Base-by-base conservation (phyloP, 2,888 invertebrate genomes). In the Agonopterix alstromeriana region DNA sequence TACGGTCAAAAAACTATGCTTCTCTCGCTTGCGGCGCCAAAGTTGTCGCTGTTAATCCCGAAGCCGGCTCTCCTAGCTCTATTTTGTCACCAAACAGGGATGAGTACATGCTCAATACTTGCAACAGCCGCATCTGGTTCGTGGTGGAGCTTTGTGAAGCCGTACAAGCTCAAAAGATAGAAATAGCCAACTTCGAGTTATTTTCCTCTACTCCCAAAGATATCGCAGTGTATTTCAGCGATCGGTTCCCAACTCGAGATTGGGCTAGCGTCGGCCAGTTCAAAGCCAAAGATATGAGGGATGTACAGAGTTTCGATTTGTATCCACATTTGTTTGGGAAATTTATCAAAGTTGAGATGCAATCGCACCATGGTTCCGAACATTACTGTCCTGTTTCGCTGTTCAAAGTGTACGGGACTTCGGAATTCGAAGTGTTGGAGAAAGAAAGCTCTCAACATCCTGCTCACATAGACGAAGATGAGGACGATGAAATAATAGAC, bases 311-410 rank as follows among this genome's bases (percentile, higher is more conserved):
- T 60, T 98, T 98, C 70, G 92, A 93, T 57, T 82, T 97, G 43
- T 92, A 92, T 66, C 94, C 95, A 2, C 93, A 94, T 69, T 82
- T 94, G 11, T 97, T 97, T 78, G 95, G 96, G 17, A 97, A 97
- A 79, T 97, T 95, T 74, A 93, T 97, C 45, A 95, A 96, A 73
- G 93, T 96, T 0, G 99, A 99, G 67, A 91, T 99, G 68, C 91
- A 96, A 55, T 96, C 97, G 40, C 98, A 99, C 77, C 96, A 98
- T 77, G 98, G 99, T 12, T 94, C 94, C 8, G 99, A 99, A 79
- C 99, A 99, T 77, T 99, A 95, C 77, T 99, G 99, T 74, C 99
- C 99, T 0, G 91, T 99, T 55, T 98, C 98, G n/a, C 89, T 98
- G 46, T 96, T 99, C 77, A 93, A 96, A 53, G 96, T 97, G 1